These are phyloP conservation scores for Psittacus erithacus DNA, from an alignment of 2,113 vertebrate species.

Conservation along the genomic window DNA sequence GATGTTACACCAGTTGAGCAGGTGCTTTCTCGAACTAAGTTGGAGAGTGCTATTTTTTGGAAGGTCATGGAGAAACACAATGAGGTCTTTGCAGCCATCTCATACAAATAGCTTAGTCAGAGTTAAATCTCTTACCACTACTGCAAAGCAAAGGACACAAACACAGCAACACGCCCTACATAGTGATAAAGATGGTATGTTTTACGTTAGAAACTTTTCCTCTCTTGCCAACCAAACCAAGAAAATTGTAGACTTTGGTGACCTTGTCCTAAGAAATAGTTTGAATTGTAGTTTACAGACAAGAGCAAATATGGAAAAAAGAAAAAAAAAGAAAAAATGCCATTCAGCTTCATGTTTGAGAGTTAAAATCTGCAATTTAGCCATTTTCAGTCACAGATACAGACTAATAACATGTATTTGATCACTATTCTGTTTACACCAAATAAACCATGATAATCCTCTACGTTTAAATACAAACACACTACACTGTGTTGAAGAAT, in stretches of 20 bases:
- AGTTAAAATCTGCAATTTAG: background rate
- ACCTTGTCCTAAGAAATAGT: background rate
- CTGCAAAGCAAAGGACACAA: background rate
- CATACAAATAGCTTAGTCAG: background rate
- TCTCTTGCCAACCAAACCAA: background rate
- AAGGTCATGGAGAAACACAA: background rate
- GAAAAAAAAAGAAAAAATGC: background rate
- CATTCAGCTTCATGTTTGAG: background rate
- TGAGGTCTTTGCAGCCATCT: background rate
- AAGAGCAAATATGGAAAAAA: background rate
- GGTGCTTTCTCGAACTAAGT: background rate
- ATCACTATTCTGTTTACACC: background rate
- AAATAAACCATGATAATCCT: background rate
- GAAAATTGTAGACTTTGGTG: background rate
- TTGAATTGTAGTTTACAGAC: background rate
- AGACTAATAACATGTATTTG: background rate
- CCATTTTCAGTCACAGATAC: background rate
- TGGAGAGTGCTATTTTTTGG: background rate
- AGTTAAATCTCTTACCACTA: background rate
- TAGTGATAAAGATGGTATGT: background rate
- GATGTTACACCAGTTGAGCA: background rate
- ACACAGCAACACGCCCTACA: background rate
- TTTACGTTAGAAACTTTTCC: background rate
- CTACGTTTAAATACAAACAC: background rate
- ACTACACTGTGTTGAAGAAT: background rate